Base-by-base conservation (phyloP, 2,797 vertebrate species). In the Rhinatrema bivittatum region DNA sequence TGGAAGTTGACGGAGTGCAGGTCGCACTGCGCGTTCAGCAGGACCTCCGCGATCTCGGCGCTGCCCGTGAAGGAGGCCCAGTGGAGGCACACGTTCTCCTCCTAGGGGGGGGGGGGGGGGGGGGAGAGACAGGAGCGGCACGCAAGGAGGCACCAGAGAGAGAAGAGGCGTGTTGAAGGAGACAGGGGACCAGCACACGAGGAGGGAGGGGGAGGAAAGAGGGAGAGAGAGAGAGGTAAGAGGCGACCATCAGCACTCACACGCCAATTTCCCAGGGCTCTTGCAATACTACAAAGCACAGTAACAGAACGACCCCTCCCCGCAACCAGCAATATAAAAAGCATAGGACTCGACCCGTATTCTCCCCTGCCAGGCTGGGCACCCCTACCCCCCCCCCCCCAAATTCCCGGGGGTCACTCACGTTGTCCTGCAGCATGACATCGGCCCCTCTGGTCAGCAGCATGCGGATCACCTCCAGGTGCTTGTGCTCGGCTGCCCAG, bases 401-500 rank as follows among this genome's bases (percentile, higher is more conserved):
- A 9, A 36, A 17, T 10, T 2, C 11, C 25, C 1, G 2, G 2
- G 10, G 3, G 18, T 5, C 24, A 47, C 61, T 70, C 43, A 91
- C 93, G 13, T 97, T 97, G 62, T 97, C 93, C 3, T 79, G 85
- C 25, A 95, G 72, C 2, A 86, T 90, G 49, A 94, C 92, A 1
- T 93, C 87, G 0, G 93, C 91, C 2, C 93, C 93, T 36, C 92
- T 69, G n/a, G 88, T 91, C 43, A 97, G 76, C 50, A 97, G 73
- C 5, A 81, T 72, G 33, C 85, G 83, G 44, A 97, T 95, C 22
- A 95, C 84, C 0, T 87, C 74, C 0, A 93, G 84, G 20, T 95
- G 93, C 38, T 90, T 88, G 69, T 95, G 92, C 49, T 97, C 93
- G 0, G 93, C 92, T 0, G 93, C 91, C 93, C 93, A 97, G 60